Conservation (phyloP, 2,797 vertebrate species). For the Acanthis flammea region DNA sequence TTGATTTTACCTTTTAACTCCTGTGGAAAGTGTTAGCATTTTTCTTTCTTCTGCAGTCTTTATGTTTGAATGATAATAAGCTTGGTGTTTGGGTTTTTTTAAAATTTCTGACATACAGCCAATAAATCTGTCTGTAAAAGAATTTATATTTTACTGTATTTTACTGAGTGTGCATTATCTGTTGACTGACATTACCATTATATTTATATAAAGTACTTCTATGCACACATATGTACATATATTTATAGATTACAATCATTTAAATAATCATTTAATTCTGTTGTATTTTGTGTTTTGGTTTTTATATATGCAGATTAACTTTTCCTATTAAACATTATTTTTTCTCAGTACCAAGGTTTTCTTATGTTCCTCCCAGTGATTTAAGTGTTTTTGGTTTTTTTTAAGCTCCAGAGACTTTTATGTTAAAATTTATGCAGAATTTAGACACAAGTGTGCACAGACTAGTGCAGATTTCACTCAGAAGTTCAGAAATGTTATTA, state of each 20-base stretch:
- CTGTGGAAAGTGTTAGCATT: neutral
- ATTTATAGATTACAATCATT: constrained; percentile 20
- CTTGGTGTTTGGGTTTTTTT: neutral
- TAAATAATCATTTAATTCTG: neutral
- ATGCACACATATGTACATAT: constrained; percentile 14
- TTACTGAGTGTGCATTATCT: neutral
- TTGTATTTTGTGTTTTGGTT: neutral
- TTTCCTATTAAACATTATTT: constrained; percentile 23
- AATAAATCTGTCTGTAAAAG: neutral
- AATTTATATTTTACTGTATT: neutral
- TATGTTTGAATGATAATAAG: neutral
- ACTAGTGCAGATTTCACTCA: neutral
- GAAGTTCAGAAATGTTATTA: neutral
- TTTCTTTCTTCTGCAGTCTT: neutral
- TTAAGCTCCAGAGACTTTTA: neutral
- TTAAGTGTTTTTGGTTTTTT: accelerated
- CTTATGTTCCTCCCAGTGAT: neutral
- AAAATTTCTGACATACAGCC: neutral
- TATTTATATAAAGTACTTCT: neutral
- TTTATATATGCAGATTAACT: neutral
- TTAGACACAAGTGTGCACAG: neutral
- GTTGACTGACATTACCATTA: neutral
- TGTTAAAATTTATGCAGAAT: neutral
- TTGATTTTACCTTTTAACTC: neutral
- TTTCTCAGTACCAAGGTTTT: neutral